phyloP scores from a whole-genome alignment of 2,113 vertebrate species.

The Zootoca vivipara region DNA sequence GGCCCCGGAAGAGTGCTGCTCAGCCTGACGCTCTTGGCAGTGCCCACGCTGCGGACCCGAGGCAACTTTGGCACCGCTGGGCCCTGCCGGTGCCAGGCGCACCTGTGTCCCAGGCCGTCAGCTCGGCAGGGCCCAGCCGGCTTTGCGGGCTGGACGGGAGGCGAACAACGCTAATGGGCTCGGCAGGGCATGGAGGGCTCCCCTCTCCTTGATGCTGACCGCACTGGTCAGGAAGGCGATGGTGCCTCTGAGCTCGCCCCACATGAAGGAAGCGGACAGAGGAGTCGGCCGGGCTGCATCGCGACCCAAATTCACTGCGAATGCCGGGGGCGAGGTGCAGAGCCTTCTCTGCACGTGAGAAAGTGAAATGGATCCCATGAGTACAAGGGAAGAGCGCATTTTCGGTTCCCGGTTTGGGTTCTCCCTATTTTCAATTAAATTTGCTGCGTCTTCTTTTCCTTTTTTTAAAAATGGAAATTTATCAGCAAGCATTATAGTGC shows the following conservation, averaged over 20 bases:
- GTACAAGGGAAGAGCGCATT: background rate
- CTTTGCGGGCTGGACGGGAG: background rate
- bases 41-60: background rate
- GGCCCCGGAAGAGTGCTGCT: background rate
- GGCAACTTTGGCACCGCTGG: background rate
- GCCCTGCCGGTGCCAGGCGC: background rate
- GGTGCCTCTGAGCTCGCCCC: background rate
- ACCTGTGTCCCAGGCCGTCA: too few species aligned
- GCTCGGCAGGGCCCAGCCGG: background rate
- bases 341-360: background rate
- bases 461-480: too few species aligned
- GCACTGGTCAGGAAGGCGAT: background rate
- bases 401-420: too few species aligned
- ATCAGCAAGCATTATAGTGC: too few species aligned
- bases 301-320: background rate
- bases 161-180: background rate
- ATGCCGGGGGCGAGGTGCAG: too few species aligned
- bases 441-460: too few species aligned
- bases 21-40: background rate
- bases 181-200: background rate
- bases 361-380: background rate
- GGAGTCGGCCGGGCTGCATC: background rate
- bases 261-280: background rate
- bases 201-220: background rate
- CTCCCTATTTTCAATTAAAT: too few species aligned